phyloP scores from a whole-genome alignment of 1,140 invertebrate species.

The Araneus ventricosus region DNA sequence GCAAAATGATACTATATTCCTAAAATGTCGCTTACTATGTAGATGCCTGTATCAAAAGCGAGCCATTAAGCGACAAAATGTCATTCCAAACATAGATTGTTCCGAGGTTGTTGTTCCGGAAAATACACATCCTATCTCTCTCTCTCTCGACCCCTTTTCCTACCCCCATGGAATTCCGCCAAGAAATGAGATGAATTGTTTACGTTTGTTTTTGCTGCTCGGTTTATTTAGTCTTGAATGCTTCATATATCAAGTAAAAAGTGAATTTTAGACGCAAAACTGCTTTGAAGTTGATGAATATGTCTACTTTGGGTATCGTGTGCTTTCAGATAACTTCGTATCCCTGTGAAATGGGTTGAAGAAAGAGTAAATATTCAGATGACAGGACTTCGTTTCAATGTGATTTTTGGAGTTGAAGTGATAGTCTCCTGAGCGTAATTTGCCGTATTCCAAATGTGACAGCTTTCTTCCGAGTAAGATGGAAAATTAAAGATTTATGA shows the following conservation, averaged over 20 bases:
- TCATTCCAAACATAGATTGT: conserved; percentile 19
- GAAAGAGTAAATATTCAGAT: not conserved
- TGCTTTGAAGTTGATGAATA: conserved; percentile 11
- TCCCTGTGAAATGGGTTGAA: not conserved
- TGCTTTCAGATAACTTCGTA: not conserved
- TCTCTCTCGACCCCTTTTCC: not conserved
- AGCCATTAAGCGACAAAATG: conserved; percentile 7
- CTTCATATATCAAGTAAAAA: not conserved
- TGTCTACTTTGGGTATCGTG: not conserved
- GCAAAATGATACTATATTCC: conserved; percentile 26
- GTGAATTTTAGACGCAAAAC: not conserved
- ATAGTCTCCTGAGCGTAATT: too few relatives aligned
- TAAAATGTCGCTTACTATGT: not conserved
- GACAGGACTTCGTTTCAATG: not conserved
- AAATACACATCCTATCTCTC: conserved; percentile 6
- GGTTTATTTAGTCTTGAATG: conserved; percentile 7
- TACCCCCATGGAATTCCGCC: not conserved
- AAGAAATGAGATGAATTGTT: conserved; percentile 34
- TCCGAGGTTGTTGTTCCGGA: conserved; percentile 22
- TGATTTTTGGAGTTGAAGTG: too few relatives aligned
- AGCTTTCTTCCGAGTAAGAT: not conserved
- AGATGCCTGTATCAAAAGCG: conserved; percentile 6
- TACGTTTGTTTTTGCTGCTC: conserved; percentile 1
- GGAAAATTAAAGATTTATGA: not conserved
- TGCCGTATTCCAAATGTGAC: too few relatives aligned